phyloP scores from a whole-genome alignment of 2,113 vertebrate genomes.

The Pipa parva region DNA sequence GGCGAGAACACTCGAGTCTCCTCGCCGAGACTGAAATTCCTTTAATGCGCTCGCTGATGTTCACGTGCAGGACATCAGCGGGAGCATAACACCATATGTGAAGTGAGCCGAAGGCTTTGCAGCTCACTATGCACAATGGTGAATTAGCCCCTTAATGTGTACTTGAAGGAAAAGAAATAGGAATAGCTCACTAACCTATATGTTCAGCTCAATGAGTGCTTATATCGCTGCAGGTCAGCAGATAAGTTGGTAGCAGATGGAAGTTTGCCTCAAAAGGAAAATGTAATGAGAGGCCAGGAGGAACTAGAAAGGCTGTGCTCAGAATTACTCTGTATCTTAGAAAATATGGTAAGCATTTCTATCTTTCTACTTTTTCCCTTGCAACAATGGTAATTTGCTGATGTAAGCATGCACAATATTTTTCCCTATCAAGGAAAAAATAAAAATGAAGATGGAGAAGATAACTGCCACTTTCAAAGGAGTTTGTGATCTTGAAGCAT shows the following conservation, averaged over 20 bases:
- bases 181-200: too few relatives aligned
- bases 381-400: too few relatives aligned
- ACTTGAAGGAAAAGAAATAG: not conserved
- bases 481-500: conserved; percentile 76
- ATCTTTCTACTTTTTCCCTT: conserved; percentile 46
- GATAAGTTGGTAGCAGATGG: conserved; percentile 50
- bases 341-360: conserved; percentile 67
- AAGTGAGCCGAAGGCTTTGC: too few relatives aligned
- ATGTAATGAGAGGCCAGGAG: conserved; percentile 39
- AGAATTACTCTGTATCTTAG: conserved; percentile 65
- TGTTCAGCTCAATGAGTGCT: too few relatives aligned
- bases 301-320: conserved; percentile 70
- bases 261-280: conserved; percentile 25
- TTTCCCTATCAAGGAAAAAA: conserved; percentile 58
- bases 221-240: conserved; percentile 54
- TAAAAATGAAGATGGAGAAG: conserved; percentile 82
- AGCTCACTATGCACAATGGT: too few relatives aligned
- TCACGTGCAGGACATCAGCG: too few relatives aligned
- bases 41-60: too few relatives aligned
- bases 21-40: too few relatives aligned
- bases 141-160: too few relatives aligned
- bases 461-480: conserved; percentile 72
- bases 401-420: not conserved
- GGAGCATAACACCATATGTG: too few relatives aligned
- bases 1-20: too few relatives aligned